Evolutionary conservation across 2,113 vertebrate species (phyloP).

Genomic region (Chaetorhynchus papuensis): DNA sequence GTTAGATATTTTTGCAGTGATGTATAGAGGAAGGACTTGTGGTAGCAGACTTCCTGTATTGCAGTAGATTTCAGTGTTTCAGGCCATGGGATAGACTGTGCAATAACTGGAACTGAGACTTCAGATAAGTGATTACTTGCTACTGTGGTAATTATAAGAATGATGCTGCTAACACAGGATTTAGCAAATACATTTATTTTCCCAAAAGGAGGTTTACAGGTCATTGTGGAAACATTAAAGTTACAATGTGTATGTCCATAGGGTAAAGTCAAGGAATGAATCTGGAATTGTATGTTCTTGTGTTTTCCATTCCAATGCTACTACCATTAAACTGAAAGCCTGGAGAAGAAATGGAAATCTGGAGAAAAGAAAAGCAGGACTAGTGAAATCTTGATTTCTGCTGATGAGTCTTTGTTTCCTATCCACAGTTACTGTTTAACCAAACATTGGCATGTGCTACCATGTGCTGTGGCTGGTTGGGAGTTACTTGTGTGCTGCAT

Average conservation of each 20-base stretch:
- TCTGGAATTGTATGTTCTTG: neutral
- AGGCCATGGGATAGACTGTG: neutral
- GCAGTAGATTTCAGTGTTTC: neutral
- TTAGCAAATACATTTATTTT: neutral
- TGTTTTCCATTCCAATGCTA: neutral
- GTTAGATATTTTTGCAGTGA: neutral
- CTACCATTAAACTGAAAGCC: neutral
- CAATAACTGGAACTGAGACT: neutral
- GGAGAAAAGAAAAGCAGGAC: neutral
- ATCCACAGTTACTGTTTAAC: neutral
- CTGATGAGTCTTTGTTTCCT: neutral
- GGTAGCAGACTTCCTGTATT: constrained; percentile 12
- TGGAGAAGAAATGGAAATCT: neutral
- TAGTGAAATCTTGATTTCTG: neutral
- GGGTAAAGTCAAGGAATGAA: neutral
- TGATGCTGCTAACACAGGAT: neutral
- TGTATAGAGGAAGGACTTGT: neutral
- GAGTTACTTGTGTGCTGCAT: neutral
- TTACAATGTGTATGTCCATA: neutral
- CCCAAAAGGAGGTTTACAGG: neutral
- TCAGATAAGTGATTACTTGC: neutral
- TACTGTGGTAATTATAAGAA: neutral
- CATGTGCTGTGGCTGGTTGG: neutral
- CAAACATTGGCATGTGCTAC: neutral
- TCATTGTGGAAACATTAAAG: neutral